phyloP scores from a whole-genome alignment of 92 coral and sea anemone species.

The Ricordea florida region DNA sequence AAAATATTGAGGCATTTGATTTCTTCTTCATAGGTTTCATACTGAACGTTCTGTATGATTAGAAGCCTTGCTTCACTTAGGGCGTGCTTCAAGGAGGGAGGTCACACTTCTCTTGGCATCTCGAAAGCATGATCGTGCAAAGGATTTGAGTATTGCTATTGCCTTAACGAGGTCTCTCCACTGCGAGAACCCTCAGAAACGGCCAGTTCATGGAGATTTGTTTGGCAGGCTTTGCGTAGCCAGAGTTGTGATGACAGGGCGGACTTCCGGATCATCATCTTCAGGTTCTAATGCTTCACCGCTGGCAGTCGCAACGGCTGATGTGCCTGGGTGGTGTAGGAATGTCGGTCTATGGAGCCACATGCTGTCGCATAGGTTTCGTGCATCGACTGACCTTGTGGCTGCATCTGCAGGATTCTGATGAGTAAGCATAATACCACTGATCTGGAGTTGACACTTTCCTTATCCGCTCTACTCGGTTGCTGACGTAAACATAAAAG shows the following conservation, averaged over 20 bases:
- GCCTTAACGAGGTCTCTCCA: constrained; percentile 42
- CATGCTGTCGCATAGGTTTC: constrained; percentile 2
- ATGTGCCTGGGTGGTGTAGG: neutral
- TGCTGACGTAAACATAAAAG: constrained; percentile 46
- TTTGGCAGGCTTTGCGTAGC: neutral
- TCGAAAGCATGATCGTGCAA: neutral
- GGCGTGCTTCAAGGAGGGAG: neutral
- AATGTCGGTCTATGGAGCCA: constrained; percentile 6
- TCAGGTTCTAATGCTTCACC: neutral
- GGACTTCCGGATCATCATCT: constrained; percentile 43
- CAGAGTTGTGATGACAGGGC: neutral
- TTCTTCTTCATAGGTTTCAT: constrained; percentile 14
- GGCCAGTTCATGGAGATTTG: constrained; percentile 22
- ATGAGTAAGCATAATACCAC: constrained; percentile 26
- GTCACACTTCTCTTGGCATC: neutral
- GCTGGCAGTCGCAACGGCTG: neutral
- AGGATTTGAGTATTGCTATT: neutral
- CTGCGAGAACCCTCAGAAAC: constrained; percentile 40
- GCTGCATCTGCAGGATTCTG: constrained; percentile 32
- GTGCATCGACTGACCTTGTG: constrained; percentile 19
- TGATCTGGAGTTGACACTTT: constrained; percentile 18
- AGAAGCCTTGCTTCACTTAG: neutral
- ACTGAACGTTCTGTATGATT: constrained; percentile 22
- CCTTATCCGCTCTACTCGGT: constrained; percentile 22
- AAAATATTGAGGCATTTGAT: neutral